phyloP scores from a whole-genome alignment of 2,113 vertebrate species.

The Trematomus loennbergii region DNA sequence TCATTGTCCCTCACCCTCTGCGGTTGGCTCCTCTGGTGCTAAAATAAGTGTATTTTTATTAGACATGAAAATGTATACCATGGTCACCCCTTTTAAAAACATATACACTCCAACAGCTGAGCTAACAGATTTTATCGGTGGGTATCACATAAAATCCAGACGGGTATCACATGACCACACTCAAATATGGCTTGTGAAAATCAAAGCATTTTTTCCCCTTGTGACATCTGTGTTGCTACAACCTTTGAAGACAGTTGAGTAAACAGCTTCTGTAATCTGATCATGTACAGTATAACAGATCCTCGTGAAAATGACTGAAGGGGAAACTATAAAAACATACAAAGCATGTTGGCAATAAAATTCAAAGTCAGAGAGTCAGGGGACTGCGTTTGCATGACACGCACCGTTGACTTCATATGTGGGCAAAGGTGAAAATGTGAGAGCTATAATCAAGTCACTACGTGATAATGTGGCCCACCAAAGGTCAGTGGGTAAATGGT shows the following conservation, averaged over 20 bases:
- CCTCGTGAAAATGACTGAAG: slow-evolving; percentile 7
- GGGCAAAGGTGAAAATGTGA: slow-evolving; percentile 68
- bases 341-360: slow-evolving; percentile 2
- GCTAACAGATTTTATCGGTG: slow-evolving; percentile 19
- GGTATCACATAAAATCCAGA: slow-evolving; percentile 3
- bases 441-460: slow-evolving; percentile 46
- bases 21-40: slow-evolving; percentile 42
- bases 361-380: slow-evolving; percentile 2
- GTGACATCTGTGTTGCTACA: neutral
- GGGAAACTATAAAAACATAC: slow-evolving; percentile 13
- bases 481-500: slow-evolving; percentile 51
- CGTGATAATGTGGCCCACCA: slow-evolving; percentile 49
- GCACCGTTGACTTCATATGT: slow-evolving; percentile 15
- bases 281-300: slow-evolving; percentile 3
- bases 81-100: slow-evolving; percentile 5
- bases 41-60: slow-evolving; percentile 56
- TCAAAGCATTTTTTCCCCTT: slow-evolving; percentile 12
- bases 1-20: slow-evolving; percentile 41
- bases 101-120: slow-evolving; percentile 44
- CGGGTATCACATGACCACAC: slow-evolving; percentile 17
- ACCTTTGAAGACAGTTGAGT: slow-evolving; percentile 15
- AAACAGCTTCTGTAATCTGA: slow-evolving; percentile 18
- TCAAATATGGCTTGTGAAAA: slow-evolving; percentile 15
- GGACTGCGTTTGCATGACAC: slow-evolving; percentile 9
- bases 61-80: slow-evolving; percentile 37